These are phyloP conservation scores for Zelleria hepariella DNA, from an alignment of 2,888 invertebrate species.

Conservation along the genomic window DNA sequence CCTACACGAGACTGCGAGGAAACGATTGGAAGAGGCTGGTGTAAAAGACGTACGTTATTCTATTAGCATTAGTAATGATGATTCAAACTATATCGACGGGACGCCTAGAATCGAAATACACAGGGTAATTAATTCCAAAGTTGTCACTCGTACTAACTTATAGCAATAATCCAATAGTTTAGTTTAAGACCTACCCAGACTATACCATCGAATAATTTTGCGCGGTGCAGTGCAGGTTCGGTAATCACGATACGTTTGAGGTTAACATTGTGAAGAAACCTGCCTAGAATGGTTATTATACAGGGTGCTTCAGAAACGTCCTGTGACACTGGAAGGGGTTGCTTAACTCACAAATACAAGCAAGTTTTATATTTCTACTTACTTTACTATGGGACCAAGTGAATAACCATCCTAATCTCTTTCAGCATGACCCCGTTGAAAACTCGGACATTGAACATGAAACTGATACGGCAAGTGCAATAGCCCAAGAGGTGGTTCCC, in stretches of 20 bases:
- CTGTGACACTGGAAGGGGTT: too few relatives aligned
- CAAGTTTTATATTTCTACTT: too few relatives aligned
- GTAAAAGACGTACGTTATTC: constrained; percentile 58
- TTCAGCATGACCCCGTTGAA: constrained; percentile 25
- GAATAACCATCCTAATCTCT: too few relatives aligned
- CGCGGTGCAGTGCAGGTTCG: too few relatives aligned
- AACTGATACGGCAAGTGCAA: not conserved
- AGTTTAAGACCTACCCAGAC: too few relatives aligned
- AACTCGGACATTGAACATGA: constrained; percentile 25
- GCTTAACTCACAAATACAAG: too few relatives aligned
- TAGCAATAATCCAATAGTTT: not conserved
- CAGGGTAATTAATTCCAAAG: constrained; percentile 39
- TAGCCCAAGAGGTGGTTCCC: constrained; percentile 25
- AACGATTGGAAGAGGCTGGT: constrained; percentile 14
- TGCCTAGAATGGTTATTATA: too few relatives aligned
- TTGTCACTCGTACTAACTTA: not conserved
- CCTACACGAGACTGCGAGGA: constrained; percentile 37
- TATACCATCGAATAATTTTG: too few relatives aligned
- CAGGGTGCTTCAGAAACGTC: too few relatives aligned
- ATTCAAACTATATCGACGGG: constrained; percentile 25
- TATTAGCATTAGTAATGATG: constrained; percentile 42
- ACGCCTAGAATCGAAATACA: constrained; percentile 55
- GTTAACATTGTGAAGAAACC: too few relatives aligned
- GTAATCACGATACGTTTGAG: too few relatives aligned
- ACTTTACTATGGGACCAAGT: too few relatives aligned